Base-by-base conservation (phyloP, 2,888 invertebrate species). In the Drosophila anomalata region DNA sequence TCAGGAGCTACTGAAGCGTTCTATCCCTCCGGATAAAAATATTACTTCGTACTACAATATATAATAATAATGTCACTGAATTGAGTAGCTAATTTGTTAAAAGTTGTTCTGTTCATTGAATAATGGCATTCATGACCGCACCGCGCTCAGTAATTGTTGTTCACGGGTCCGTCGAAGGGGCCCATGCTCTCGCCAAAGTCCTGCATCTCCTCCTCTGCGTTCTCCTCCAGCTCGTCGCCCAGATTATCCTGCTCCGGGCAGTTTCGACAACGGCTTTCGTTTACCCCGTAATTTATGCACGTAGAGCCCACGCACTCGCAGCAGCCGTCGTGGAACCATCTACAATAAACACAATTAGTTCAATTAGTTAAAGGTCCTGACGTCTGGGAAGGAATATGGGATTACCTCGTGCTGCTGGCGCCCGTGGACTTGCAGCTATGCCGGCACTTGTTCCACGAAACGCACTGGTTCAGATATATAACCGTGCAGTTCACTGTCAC, bases 321-420 rank as follows among this genome's bases (percentile, higher is more conserved):
- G 90, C 98, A 98, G 1, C 97, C 98, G 89, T 97, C 96, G 91
- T 97, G 97, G 92, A 98, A 98, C 97, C 98, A 98, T 85, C 90
- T 90, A 17, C 2, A 36, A n/a, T 7, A 36, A n/a, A 42, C 17
- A 42, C 20, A 29, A 48, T 11, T 41, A 5, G 9, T 60, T 41
- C 22, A 24, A 55, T 20, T 20, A 22, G 0, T 14, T 14, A 39
- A 36, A 17, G 42, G 46, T 31, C 1, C 9, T 8, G 29, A 29
- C 29, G 9, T 14, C n/a, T 54, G 20, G 52, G 41, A 3, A 20
- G 20, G 41, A 41, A 24, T 42, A 7, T 7, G 2, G 9, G 54
- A 22, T n/a, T 14, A 91, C 91, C 91, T 89, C 70, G 89, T 91
- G 68, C 92, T 92, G 74, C 90, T 91, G 47, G 92, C 92, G 33